Evolutionary conservation across 2,113 vertebrate species (phyloP).

Genomic region (Cheilinus undulatus): DNA sequence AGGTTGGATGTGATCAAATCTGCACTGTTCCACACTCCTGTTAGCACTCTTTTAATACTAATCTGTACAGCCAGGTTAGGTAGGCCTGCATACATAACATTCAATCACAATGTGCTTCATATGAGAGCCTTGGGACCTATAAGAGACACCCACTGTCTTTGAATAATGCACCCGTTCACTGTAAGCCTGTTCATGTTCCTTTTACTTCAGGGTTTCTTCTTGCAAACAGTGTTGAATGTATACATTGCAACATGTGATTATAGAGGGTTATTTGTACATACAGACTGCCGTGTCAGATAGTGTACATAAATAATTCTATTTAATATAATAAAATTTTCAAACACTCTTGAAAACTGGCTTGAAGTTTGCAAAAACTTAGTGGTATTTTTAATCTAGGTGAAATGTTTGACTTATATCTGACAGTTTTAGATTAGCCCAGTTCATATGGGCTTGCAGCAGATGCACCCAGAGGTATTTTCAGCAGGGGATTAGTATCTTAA

Average conservation of each 20-base stretch:
- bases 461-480: constrained; percentile 39
- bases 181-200: constrained; percentile 56
- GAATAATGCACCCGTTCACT: constrained; percentile 58
- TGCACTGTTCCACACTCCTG: constrained; percentile 35
- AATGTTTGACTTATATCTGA: neutral
- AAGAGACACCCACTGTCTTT: constrained; percentile 46
- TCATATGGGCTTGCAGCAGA: constrained; percentile 10
- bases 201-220: constrained; percentile 57
- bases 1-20: constrained; percentile 33
- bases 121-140: constrained; percentile 43
- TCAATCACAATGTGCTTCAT: constrained; percentile 46
- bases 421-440: constrained; percentile 7
- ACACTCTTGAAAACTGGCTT: constrained; percentile 14
- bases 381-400: neutral
- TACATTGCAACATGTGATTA: constrained; percentile 58
- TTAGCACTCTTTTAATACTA: constrained; percentile 40
- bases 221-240: constrained; percentile 72
- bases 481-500: constrained; percentile 45
- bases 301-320: constrained; percentile 83
- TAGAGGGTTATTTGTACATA: constrained; percentile 68
- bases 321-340: constrained; percentile 83
- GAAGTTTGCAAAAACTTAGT: constrained; percentile 22
- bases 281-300: constrained; percentile 68
- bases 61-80: constrained; percentile 33
- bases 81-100: constrained; percentile 32